Conservation (phyloP, 2,888 invertebrate species). For the Tiphia femorata region DNA sequence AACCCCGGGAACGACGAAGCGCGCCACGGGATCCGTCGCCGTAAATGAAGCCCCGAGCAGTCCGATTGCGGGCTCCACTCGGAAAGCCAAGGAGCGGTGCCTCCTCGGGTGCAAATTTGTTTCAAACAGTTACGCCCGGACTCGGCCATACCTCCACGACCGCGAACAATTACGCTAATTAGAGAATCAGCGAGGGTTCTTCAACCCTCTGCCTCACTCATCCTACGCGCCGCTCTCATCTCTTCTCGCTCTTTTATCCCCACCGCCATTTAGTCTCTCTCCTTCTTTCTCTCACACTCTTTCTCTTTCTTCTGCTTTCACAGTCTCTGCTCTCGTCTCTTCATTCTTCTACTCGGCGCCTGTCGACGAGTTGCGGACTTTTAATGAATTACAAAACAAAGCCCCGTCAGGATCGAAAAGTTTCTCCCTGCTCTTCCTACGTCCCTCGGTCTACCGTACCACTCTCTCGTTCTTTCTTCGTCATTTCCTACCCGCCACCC, state of each 20-base stretch:
- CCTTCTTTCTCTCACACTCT: constrained; percentile 1
- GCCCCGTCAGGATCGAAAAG: constrained; percentile 25
- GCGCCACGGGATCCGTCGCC: no score
- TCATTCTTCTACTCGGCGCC: background rate
- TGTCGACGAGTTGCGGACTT: constrained; percentile 30
- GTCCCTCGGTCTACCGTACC: background rate
- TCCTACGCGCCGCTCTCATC: constrained; percentile 6
- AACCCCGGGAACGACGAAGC: no score
- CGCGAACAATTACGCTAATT: constrained; percentile 50
- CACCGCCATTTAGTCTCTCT: background rate
- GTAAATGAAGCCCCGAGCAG: no score
- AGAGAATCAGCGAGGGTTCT: constrained; percentile 32
- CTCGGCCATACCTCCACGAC: constrained; percentile 21
- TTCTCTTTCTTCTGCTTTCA: background rate
- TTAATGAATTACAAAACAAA: constrained; percentile 48
- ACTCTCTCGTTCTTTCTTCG: no score
- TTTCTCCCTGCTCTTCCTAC: constrained; percentile 14
- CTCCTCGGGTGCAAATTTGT: constrained; percentile 34
- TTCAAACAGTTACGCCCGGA: constrained; percentile 20
- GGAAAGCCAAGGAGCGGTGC: no score
- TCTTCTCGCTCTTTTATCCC: background rate
- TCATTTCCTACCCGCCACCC: no score
- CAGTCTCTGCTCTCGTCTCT: background rate
- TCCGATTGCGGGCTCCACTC: no score
- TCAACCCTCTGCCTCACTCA: constrained; percentile 13